Base-by-base conservation (phyloP, 2,797 vertebrate species). In the Lepidocolaptes lacrymiger region DNA sequence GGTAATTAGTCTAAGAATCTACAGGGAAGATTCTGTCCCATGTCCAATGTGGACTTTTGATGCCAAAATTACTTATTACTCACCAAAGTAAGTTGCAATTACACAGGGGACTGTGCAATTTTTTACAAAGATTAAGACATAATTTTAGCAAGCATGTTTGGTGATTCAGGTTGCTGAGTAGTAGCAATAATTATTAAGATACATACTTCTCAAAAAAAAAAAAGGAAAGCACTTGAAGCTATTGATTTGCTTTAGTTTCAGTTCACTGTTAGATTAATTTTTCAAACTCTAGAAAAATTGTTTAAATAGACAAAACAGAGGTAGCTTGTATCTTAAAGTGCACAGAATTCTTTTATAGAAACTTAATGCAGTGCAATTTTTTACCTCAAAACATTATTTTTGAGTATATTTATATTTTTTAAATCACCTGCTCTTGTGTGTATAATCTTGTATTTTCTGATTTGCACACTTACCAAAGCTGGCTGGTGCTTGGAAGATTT, bases 21-120 rank as follows among this genome's bases (percentile, higher is more conserved):
- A 39, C 64, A 77, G 39, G 58, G 74, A 84, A 78, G 72, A 41
- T 59, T 88, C 62, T 96, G n/a, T 93, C 46, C 8, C 17, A 21
- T 27, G 34, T 93, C 80, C 84, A 79, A 14, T 30, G 23, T 44
- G 12, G 30, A 64, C 44, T 10, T 62, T 89, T 61, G 27, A 72
- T 89, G 73, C 76, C 73, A 84, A 86, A 93, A 81, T 88, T 77
- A 27, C 26, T 92, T 88, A 89, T 92, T 89, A 62, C 19, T 28
- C 32, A 2, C 39, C 64, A 39, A 77, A 89, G 39, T 58, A 34
- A 81, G 37, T 84, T 44, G 66, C 64, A 59, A 54, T 46, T 84
- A 73, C 26, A 52, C 24, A 37, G n/a, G 36, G 22, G 6, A n/a
- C 48, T 49, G 27, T 59, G 37, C 18, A 81, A 44, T 52, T 90